A percentile compares a stretch with the other conserved stretches of the same genome.
Evolutionary conservation across 2,888 invertebrate species (phyloP).

Genomic region (Lasioglossum figueresi): DNA sequence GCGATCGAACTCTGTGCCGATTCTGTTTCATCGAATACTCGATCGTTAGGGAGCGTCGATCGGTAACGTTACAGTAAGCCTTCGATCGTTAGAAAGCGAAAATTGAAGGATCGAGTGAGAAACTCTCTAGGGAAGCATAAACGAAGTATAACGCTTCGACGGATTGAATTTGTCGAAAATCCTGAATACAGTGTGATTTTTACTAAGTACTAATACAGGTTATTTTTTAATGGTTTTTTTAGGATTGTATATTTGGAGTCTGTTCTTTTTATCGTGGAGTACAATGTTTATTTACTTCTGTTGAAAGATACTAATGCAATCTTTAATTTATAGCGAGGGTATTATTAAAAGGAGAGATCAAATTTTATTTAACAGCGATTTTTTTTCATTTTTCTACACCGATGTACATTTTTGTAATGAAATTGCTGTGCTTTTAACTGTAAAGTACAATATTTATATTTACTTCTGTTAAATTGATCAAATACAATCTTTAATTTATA

Average conservation of each 20-base stretch:
- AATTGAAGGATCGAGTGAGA: not conserved
- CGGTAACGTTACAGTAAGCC: not conserved
- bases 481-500: not conserved
- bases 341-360: not conserved
- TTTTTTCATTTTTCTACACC: not conserved
- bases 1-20: conserved; percentile 47
- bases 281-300: not conserved
- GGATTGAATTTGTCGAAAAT: not conserved
- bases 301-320: not conserved
- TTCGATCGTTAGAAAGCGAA: not conserved
- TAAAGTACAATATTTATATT: not conserved
- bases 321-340: not conserved
- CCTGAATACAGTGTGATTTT: not conserved
- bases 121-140: not conserved
- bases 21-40: not conserved
- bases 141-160: not conserved
- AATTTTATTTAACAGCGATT: not conserved
- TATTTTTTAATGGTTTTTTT: not conserved
- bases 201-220: not conserved
- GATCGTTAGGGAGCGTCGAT: not conserved
- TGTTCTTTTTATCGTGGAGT: not conserved
- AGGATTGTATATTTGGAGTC: not conserved
- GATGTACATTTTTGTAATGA: not conserved
- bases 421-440: not conserved
- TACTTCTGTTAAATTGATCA: not conserved